Conservation (phyloP, 2,797 vertebrate genomes). For the Borostomias antarcticus region DNA sequence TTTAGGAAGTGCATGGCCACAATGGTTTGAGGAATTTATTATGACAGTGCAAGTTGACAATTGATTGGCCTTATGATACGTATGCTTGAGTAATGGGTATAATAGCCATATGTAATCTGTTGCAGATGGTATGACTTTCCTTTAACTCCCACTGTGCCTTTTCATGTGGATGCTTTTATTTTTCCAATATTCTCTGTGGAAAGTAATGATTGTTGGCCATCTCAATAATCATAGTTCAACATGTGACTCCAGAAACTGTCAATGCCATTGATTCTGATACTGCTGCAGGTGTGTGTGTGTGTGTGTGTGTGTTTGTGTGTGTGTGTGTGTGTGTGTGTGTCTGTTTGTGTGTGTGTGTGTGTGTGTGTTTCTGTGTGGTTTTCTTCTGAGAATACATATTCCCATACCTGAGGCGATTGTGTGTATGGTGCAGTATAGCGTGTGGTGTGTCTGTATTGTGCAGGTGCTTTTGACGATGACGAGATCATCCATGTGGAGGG, state of each 20-base stretch:
- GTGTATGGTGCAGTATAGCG: background rate
- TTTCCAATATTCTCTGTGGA: constrained; percentile 47
- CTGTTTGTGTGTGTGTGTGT: constrained; percentile 18
- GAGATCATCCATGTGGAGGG: constrained; percentile 97
- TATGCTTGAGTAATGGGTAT: constrained; percentile 7
- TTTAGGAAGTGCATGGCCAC: constrained; percentile 23
- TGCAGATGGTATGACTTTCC: constrained; percentile 52
- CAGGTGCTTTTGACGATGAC: constrained; percentile 96
- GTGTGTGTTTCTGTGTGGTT: background rate
- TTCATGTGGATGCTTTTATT: constrained; percentile 49
- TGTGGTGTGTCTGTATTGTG: background rate
- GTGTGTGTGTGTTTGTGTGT: constrained; percentile 5
- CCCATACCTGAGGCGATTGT: background rate
- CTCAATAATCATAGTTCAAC: constrained; percentile 52
- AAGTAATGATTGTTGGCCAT: constrained; percentile 50
- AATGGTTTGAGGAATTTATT: constrained; percentile 36
- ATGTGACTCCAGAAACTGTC: constrained; percentile 49
- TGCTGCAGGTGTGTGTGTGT: constrained; percentile 1
- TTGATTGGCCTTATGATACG: constrained; percentile 31
- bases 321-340: constrained; percentile 37
- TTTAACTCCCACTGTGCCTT: constrained; percentile 42
- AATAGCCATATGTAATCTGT: constrained; percentile 38
- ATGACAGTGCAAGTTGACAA: constrained; percentile 40
- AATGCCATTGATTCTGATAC: constrained; percentile 55
- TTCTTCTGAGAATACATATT: background rate